A percentile compares a stretch with the other conserved stretches of the same genome.
Conservation (phyloP, 2,113 vertebrate species). For the Xyliphius kryptos region DNA sequence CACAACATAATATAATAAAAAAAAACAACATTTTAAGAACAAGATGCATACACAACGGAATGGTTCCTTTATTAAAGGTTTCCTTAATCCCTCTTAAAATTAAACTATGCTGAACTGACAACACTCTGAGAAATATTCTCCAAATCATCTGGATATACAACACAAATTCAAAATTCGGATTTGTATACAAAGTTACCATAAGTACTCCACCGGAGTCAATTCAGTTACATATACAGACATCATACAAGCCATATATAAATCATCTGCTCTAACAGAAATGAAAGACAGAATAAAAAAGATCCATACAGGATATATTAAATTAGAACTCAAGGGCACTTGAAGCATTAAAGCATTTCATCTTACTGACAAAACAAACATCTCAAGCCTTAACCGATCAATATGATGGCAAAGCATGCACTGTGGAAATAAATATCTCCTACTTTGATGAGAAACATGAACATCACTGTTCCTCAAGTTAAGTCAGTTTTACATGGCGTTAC, state of each 20-base stretch:
- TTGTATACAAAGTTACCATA: slow-evolving; percentile 26
- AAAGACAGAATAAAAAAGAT: slow-evolving; percentile 6
- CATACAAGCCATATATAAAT: slow-evolving; percentile 45
- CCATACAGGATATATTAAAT: no score
- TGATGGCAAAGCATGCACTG: slow-evolving; percentile 53
- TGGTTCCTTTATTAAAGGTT: no score
- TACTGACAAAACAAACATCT: no score
- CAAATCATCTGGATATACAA: slow-evolving; percentile 50
- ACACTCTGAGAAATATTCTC: slow-evolving; percentile 60
- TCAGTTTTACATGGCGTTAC: slow-evolving; percentile 56
- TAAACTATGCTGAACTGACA: no score
- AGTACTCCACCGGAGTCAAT: slow-evolving; percentile 67
- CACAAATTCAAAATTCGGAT: slow-evolving; percentile 32
- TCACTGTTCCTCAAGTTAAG: slow-evolving; percentile 36
- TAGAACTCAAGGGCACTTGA: no score
- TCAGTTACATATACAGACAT: slow-evolving; percentile 42
- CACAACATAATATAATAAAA: no score
- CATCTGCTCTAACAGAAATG: slow-evolving; percentile 35
- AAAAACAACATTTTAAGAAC: no score
- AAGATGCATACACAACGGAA: no score
- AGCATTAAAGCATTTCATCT: no score
- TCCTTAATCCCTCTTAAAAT: no score
- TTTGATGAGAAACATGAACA: slow-evolving; percentile 46
- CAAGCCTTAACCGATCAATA: slow-evolving; percentile 60
- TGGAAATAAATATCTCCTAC: slow-evolving; percentile 62